These are phyloP conservation scores for Zalophus californianus DNA, from an alignment of 2,797 vertebrate species.

Conservation along the genomic window DNA sequence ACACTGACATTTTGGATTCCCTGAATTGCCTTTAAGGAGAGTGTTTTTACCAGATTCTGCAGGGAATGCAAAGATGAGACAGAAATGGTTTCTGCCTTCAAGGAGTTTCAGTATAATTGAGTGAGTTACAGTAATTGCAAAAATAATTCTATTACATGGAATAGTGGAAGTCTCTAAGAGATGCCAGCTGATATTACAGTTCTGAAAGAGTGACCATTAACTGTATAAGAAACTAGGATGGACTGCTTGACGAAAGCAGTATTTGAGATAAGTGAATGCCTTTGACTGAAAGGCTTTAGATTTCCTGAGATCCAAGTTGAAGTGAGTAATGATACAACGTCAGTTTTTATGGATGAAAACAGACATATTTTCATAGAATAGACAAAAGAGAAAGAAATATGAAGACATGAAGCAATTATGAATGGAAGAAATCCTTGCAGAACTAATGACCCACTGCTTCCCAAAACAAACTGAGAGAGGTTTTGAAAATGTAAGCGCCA, in stretches of 20 bases:
- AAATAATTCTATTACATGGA: constrained; percentile 14
- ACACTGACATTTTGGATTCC: neutral
- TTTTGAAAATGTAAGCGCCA: neutral
- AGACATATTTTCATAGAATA: neutral
- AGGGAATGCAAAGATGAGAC: neutral
- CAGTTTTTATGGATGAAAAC: neutral
- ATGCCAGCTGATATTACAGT: neutral
- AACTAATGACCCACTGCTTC: neutral
- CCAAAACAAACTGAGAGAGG: neutral
- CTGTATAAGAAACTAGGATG: neutral
- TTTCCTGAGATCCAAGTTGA: neutral
- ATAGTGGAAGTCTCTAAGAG: neutral
- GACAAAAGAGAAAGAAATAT: neutral
- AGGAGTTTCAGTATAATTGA: constrained; percentile 36
- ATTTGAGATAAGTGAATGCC: neutral
- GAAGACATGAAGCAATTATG: neutral
- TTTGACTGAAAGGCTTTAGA: neutral
- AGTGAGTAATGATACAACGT: neutral
- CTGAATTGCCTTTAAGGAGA: neutral
- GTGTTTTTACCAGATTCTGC: neutral
- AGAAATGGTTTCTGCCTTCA: constrained; percentile 50
- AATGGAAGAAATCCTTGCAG: neutral
- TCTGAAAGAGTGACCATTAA: constrained; percentile 21
- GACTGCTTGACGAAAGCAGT: neutral
- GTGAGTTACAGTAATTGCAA: constrained; percentile 4